Evolutionary conservation across 1,140 invertebrate genomes (phyloP).

Genomic region (Diabrotica virgifera): DNA sequence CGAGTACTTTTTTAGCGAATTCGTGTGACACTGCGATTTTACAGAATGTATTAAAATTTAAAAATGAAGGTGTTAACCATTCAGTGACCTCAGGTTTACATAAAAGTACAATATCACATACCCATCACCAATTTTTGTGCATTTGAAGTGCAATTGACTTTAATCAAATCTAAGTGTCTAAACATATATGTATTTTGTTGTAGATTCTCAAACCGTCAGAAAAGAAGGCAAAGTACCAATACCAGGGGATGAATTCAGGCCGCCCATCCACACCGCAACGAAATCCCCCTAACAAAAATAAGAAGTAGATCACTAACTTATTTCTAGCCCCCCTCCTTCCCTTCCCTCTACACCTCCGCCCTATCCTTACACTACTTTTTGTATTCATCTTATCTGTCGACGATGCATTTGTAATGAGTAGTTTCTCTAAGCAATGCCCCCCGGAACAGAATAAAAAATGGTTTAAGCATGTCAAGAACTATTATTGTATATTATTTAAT

Average conservation of each 20-base stretch:
- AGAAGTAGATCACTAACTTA: conserved; percentile 52
- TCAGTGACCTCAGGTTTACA: too few species aligned
- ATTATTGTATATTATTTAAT: conserved; percentile 1
- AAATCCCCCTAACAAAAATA: conserved; percentile 73
- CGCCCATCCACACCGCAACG: conserved; percentile 86
- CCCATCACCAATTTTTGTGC: too few species aligned
- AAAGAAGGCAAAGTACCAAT: conserved; percentile 99
- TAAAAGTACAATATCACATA: too few species aligned
- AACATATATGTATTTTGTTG: conserved; percentile 14
- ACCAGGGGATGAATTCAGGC: conserved; percentile 77
- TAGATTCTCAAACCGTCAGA: conserved; percentile 98
- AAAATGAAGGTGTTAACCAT: too few species aligned
- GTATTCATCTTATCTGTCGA: background rate
- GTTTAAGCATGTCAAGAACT: background rate
- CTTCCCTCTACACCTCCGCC: background rate
- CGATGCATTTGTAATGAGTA: background rate
- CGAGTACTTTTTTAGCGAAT: too few species aligned
- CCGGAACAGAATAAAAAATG: background rate
- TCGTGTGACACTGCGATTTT: too few species aligned
- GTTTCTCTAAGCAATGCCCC: background rate
- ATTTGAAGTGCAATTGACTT: too few species aligned
- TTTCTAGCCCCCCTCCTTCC: background rate
- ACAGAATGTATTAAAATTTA: too few species aligned
- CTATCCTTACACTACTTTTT: background rate
- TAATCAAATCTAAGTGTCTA: background rate